Percentiles rank a stretch among this genome's conserved stretches.
phyloP scores from a whole-genome alignment of 2,888 invertebrate genomes.

The Homarus gammarus region DNA sequence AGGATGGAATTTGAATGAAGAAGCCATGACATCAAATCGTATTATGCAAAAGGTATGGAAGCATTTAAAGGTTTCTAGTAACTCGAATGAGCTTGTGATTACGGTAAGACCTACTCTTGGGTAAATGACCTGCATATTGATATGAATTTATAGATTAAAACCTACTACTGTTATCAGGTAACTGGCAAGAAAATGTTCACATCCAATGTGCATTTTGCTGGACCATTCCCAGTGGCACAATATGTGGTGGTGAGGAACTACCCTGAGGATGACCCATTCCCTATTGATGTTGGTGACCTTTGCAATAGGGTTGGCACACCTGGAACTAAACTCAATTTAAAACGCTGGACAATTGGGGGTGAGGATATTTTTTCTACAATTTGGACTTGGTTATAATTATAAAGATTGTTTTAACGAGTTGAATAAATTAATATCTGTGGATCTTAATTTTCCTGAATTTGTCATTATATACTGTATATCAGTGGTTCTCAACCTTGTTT shows the following conservation, averaged over 20 bases:
- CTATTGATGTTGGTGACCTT: background rate
- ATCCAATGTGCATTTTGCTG: background rate
- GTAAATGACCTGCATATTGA: no score
- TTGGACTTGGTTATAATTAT: no score
- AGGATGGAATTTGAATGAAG: conserved; percentile 4
- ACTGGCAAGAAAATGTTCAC: background rate
- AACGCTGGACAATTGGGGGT: background rate
- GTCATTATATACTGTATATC: no score
- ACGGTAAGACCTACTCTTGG: no score
- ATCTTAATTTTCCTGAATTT: no score
- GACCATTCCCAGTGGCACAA: background rate
- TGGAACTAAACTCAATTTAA: background rate
- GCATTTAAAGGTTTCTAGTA: no score
- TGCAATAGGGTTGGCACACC: background rate
- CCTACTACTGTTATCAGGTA: background rate
- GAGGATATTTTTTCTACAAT: background rate
- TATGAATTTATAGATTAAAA: no score
- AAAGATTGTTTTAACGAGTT: no score
- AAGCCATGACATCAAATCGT: background rate
- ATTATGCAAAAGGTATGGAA: background rate
- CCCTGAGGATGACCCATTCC: background rate
- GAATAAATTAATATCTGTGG: no score
- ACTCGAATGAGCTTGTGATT: no score
- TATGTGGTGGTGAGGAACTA: background rate
- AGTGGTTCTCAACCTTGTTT: no score